Evolutionary conservation across 2,797 vertebrate genomes (phyloP), one percentile per base, ranked within the genome.

Genomic region (Malacoraja senta): DNA sequence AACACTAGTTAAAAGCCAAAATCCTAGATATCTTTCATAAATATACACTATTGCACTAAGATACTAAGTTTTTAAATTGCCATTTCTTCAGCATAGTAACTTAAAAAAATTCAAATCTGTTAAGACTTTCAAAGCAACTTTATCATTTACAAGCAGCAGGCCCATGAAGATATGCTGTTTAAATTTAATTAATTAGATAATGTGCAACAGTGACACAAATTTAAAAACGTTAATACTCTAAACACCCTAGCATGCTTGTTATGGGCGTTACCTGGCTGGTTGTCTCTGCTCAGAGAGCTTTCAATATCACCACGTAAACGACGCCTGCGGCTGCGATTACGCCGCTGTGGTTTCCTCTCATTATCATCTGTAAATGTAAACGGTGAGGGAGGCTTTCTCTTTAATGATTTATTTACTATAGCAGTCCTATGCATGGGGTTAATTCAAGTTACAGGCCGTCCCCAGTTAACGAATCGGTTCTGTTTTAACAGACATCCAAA

Each of bases 311-410:
- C 98, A 96, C 97, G 97, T 95, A 97, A 96, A 93, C 96, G 98
- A 95, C 98, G 98, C 95, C 98, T 98, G 93, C 98, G 97, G 96
- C 98, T 99, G 97, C 98, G 98, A 96, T 99, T 99, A 96, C 98
- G 98, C 95, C 98, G 98, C 97, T 98, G 98, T 95, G 97, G 97
- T 97, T 98, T 99, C 96, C 97, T 97, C 95, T 98, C 98, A 94
- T 97, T 96, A 96, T 98, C 97, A 98, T 99, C 98, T 99, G 97
- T 94, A 97, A 97, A 96, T 96, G 96, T 96, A 96, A 96, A 97
- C 95, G 96, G 96, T 95, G 96, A 96, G 95, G 96, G 97, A 95
- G 97, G 96, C 96, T 96, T 76, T 79, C 79, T 93, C 65, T 93
- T 78, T 93, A 79, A 68, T 78, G 29, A 80, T 93, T 79, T 63